These are phyloP conservation scores for Tautogolabrus adspersus DNA, from an alignment of 2,113 vertebrate species.

Conservation along the genomic window DNA sequence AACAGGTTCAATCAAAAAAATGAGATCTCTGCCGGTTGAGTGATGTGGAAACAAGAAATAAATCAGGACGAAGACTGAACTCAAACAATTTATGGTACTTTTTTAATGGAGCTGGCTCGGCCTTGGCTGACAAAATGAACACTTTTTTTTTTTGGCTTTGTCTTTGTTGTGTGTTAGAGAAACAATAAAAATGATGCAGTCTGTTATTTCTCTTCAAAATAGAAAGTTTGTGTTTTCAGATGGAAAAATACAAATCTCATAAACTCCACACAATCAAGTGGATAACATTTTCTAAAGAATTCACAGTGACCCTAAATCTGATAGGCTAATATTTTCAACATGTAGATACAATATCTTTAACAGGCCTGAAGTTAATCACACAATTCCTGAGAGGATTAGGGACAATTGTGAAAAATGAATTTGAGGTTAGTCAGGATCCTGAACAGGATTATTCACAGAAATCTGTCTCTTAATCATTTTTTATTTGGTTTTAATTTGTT, in stretches of 20 bases:
- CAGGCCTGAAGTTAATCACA: constrained; percentile 13
- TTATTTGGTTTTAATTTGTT: no score
- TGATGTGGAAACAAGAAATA: constrained; percentile 52
- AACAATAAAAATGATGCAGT: constrained; percentile 50
- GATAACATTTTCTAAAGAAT: constrained; percentile 30
- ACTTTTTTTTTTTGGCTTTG: constrained; percentile 14
- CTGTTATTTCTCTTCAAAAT: neutral
- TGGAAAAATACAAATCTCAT: constrained; percentile 27
- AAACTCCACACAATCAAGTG: neutral
- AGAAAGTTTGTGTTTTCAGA: constrained; percentile 48
- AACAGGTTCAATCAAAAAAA: constrained; percentile 42
- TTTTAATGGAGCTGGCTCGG: constrained; percentile 3
- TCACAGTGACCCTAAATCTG: constrained; percentile 22
- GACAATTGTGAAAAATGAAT: no score
- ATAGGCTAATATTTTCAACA: constrained; percentile 19
- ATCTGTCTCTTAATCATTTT: no score
- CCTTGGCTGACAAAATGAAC: neutral
- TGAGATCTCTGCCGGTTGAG: constrained; percentile 43
- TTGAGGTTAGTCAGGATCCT: no score
- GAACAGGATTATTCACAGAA: no score
- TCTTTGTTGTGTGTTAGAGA: constrained; percentile 30
- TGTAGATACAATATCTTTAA: neutral
- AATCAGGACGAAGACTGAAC: constrained; percentile 40
- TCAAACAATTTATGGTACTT: constrained; percentile 32
- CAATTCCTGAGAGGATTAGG: neutral